Evolutionary conservation across 2,797 vertebrate species (phyloP), one percentile per base, ranked within the genome.

Genomic region (Adrianichthys oophorus): DNA sequence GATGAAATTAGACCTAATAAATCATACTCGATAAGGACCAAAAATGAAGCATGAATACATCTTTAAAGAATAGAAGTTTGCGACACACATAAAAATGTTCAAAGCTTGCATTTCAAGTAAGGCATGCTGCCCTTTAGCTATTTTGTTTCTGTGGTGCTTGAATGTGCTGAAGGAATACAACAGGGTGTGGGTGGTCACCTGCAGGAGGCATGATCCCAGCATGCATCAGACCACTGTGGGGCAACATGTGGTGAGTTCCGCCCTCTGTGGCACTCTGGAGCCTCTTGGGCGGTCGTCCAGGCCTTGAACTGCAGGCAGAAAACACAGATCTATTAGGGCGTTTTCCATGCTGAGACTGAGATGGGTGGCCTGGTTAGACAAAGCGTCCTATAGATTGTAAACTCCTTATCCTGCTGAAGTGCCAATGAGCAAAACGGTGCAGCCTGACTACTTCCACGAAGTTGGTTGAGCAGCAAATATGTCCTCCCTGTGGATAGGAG

Each of bases 231-330:
- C 96, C 94, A 24, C 95, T 93, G 84, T 97, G 95, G 53, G 96
- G 94, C 93, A 98, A 93, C 84, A 99, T 93, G 87, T 95, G 97
- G 74, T 95, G 95, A 84, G 95, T 94, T 80, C 83, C 89, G 56
- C 87, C 85, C 68, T 98, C 97, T 52, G 95, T 95, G 85, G 94
- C 93, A 89, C 95, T 97, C 86, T 98, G 97, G 78, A 96, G 95
- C 90, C 97, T 93, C 93, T 99, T 99, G 80, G 97, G 97, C 90
- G 97, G 97, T 87, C 97, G 94, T 91, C 97, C 97, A 69, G 97
- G 97, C 92, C 97, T 96, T 69, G 97, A 99, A 90, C 97, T 99
- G 92, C 86, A 90, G 52, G 69, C 52, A 44, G 51, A 87, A 68
- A 77, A 72, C 70, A 83, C 63, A 66, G 65, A 78, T 66, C 79